A percentile compares a stretch with the other conserved stretches of the same genome.
Evolutionary conservation across 2,797 vertebrate species (phyloP).

Genomic region (Cichlasoma orientale): DNA sequence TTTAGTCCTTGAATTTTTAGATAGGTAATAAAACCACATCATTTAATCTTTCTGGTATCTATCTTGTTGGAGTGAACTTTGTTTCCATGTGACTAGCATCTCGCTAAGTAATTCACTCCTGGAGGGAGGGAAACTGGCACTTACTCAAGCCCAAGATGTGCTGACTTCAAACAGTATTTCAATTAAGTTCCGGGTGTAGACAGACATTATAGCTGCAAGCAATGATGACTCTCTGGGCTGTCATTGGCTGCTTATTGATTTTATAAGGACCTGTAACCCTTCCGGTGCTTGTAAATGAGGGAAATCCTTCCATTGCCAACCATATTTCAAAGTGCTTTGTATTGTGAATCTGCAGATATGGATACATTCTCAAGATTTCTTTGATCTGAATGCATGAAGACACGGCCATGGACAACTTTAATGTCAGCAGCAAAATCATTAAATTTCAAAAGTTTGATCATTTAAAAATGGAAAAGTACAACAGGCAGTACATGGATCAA

Average conservation of each 20-base stretch:
- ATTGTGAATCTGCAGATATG: not conserved
- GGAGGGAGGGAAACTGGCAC: not conserved
- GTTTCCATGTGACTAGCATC: not conserved
- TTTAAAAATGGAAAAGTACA: too few species aligned
- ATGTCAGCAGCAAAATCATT: not conserved
- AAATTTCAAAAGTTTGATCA: not conserved
- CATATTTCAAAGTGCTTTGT: not conserved
- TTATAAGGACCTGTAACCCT: not conserved
- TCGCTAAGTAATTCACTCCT: not conserved
- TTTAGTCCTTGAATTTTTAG: not conserved
- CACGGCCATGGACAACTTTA: not conserved
- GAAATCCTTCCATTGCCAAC: too few species aligned
- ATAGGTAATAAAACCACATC: not conserved
- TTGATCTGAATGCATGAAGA: not conserved
- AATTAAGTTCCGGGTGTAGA: not conserved
- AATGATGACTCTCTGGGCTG: not conserved
- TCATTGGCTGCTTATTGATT: not conserved
- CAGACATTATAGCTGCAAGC: accelerated
- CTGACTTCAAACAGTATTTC: not conserved
- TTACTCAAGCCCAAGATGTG: not conserved
- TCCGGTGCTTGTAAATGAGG: not conserved
- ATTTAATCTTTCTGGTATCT: not conserved
- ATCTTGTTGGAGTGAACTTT: not conserved
- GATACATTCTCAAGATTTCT: not conserved
- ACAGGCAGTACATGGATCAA: not conserved